phyloP scores from a whole-genome alignment of 2,797 vertebrate genomes.

The Tinamus major region DNA sequence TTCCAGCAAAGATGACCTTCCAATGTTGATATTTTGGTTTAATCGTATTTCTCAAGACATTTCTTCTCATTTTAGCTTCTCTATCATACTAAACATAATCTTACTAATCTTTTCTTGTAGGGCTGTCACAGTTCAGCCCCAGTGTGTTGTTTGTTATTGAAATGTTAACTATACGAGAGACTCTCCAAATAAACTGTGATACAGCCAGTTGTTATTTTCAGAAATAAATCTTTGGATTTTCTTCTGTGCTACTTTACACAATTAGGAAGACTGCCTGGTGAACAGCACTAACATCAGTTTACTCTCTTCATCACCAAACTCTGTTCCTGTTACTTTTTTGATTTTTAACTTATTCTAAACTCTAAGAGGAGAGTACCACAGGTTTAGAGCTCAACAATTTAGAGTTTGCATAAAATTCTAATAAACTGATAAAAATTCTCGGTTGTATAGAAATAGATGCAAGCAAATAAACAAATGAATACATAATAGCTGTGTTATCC shows the following conservation, averaged over 20 bases:
- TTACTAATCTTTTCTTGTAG: neutral
- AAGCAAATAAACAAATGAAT: neutral
- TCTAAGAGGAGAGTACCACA: neutral
- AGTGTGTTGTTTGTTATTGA: neutral
- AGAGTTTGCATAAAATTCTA: too few relatives aligned
- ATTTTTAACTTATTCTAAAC: neutral
- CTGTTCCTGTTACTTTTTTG: neutral
- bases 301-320: neutral
- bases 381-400: too few relatives aligned
- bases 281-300: neutral
- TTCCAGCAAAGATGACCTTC: neutral
- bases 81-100: neutral
- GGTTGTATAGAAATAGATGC: neutral
- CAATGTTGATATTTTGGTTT: neutral
- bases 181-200: neutral
- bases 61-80: neutral
- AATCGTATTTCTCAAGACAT: neutral
- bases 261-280: neutral
- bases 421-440: neutral
- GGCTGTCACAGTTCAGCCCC: neutral
- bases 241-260: neutral
- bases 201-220: neutral
- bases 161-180: neutral
- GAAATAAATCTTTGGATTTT: neutral
- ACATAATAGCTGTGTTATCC: neutral